Conservation (phyloP, 2,113 vertebrate species). For the Rhagologus leucostigma region DNA sequence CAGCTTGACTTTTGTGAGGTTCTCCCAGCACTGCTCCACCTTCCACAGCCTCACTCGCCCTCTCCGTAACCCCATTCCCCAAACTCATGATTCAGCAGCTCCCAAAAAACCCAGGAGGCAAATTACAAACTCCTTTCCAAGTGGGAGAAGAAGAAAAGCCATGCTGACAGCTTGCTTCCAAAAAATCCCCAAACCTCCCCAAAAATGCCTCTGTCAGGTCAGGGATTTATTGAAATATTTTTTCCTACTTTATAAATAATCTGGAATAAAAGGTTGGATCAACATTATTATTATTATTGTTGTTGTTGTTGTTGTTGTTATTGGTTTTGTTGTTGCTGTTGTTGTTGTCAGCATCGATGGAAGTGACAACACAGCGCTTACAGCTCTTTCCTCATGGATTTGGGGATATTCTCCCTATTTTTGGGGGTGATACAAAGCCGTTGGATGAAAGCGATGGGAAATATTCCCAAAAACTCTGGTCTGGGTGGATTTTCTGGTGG, state of each 20-base stretch:
- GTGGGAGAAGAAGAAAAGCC: not conserved
- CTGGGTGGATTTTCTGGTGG: not conserved
- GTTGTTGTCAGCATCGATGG: not conserved
- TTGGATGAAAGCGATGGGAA: not conserved
- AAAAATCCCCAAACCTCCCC: not conserved
- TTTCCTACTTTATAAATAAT: not conserved
- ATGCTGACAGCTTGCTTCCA: not conserved
- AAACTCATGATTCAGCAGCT: constrained; percentile 20
- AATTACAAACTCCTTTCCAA: not conserved
- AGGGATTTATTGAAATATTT: not conserved
- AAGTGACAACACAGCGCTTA: not conserved
- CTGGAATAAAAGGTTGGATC: not conserved
- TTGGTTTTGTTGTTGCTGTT: not conserved
- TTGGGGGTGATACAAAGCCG: fast-evolving
- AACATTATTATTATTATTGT: not conserved
- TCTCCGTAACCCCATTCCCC: not conserved
- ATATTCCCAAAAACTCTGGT: not conserved
- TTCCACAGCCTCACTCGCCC: not conserved
- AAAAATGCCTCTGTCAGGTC: not conserved
- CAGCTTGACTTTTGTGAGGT: not conserved
- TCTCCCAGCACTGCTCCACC: not conserved
- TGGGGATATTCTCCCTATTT: not conserved
- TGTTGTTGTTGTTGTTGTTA: not conserved
- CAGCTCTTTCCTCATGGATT: not conserved
- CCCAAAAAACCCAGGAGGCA: not conserved